Percentiles rank a stretch among this genome's conserved stretches.
Evolutionary conservation across 2,113 vertebrate species (phyloP).

Genomic region (Ochotona curzoniae): DNA sequence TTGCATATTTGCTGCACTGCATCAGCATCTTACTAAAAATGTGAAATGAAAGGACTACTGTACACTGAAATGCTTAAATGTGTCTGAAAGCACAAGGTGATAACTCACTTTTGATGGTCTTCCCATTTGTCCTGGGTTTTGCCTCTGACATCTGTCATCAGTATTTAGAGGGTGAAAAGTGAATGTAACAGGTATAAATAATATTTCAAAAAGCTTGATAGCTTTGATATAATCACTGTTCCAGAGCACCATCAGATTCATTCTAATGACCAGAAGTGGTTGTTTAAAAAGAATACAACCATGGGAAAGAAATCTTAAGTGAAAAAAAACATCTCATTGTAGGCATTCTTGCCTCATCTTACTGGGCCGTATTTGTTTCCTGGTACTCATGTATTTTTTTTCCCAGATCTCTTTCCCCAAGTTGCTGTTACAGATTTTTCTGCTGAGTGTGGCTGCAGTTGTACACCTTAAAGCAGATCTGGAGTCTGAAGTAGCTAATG

Average conservation of each 20-base stretch:
- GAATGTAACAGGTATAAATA: constrained; percentile 89
- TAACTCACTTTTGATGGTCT: constrained; percentile 90
- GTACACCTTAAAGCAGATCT: constrained; percentile 85
- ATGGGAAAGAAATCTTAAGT: constrained; percentile 85
- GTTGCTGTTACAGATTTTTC: constrained; percentile 90
- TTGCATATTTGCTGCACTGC: constrained; percentile 89
- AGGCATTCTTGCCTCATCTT: constrained; percentile 88
- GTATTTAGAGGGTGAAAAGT: constrained; percentile 89
- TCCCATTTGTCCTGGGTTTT: constrained; percentile 92
- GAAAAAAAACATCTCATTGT: constrained; percentile 88
- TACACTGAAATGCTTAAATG: constrained; percentile 92
- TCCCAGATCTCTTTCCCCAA: constrained; percentile 93
- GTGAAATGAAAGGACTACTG: constrained; percentile 95
- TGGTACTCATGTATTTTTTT: constrained; percentile 87
- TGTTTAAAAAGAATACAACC: constrained; percentile 74
- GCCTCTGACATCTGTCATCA: constrained; percentile 90
- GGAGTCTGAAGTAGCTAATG: constrained; percentile 89
- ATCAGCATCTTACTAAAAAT: constrained; percentile 92
- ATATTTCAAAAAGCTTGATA: constrained; percentile 81
- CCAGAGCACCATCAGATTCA: constrained; percentile 84
- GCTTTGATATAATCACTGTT: constrained; percentile 86
- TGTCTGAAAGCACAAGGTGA: constrained; percentile 89
- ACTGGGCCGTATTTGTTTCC: constrained; percentile 92
- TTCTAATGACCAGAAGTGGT: constrained; percentile 84
- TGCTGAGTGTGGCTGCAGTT: constrained; percentile 84